A percentile compares a stretch with the other conserved stretches of the same genome.
Evolutionary conservation across 2,888 invertebrate species (phyloP).

Genomic region (Oxystoma pomonae): DNA sequence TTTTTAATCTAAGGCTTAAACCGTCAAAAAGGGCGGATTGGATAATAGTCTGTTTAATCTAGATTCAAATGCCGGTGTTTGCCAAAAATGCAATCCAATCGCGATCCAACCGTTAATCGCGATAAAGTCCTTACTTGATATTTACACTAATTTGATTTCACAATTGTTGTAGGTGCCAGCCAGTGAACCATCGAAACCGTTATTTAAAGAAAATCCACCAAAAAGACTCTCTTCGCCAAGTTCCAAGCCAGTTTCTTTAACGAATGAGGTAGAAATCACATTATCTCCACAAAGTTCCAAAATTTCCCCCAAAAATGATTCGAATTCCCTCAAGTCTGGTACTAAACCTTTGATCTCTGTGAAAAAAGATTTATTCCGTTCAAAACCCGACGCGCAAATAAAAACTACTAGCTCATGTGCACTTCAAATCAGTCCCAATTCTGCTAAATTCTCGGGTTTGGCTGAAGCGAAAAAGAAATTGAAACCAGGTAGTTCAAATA

Average conservation of each 20-base stretch:
- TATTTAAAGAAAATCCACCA: background rate
- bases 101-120: too few relatives aligned
- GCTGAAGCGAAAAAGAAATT: background rate
- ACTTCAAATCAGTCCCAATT: background rate
- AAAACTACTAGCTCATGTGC: background rate
- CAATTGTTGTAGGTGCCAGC: background rate
- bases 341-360: background rate
- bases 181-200: background rate
- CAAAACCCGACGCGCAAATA: background rate
- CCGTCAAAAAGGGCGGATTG: too few relatives aligned
- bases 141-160: too few relatives aligned
- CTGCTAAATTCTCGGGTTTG: background rate
- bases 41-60: too few relatives aligned
- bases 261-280: background rate
- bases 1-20: too few relatives aligned
- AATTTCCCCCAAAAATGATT: background rate
- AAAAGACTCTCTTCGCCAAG: background rate
- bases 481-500: background rate
- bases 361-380: background rate
- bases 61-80: too few relatives aligned
- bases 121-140: too few relatives aligned
- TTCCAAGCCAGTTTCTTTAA: background rate
- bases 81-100: too few relatives aligned
- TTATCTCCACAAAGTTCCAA: background rate
- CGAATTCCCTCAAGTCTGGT: background rate